These are phyloP conservation scores for Forficula auricularia DNA, from an alignment of 1,140 invertebrate species.

Conservation along the genomic window DNA sequence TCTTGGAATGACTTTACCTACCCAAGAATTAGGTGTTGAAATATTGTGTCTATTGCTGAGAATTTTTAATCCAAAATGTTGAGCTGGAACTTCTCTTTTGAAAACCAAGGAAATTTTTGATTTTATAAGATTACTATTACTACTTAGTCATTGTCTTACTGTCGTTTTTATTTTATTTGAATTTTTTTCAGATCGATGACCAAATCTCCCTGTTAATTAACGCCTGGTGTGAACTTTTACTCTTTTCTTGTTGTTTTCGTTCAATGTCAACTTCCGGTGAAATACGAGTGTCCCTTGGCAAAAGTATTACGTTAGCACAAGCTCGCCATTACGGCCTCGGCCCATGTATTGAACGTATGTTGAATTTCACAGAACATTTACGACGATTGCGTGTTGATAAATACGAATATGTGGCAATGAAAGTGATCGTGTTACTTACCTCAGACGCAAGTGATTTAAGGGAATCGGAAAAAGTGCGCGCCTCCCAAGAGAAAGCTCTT, in stretches of 20 bases:
- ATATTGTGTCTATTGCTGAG: no score
- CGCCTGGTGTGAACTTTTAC: conserved; percentile 88
- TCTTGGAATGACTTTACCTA: no score
- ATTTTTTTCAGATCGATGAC: conserved; percentile 86
- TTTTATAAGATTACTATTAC: no score
- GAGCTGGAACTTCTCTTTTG: no score
- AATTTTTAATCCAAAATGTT: no score
- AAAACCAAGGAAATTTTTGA: no score
- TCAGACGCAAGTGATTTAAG: conserved; percentile 85
- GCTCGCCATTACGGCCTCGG: conserved; percentile 49
- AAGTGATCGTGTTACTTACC: conserved; percentile 81
- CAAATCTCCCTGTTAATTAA: conserved; percentile 92
- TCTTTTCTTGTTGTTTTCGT: conserved; percentile 82
- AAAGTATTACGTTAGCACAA: conserved; percentile 57
- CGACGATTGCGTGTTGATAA: conserved; percentile 77
- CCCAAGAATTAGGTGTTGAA: no score
- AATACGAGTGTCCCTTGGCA: conserved; percentile 59
- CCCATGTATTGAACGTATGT: conserved; percentile 80
- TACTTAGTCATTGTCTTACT: no score
- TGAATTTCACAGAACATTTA: conserved; percentile 85
- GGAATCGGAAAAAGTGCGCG: conserved; percentile 77
- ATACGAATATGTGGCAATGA: conserved; percentile 93
- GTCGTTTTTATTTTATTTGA: no score
- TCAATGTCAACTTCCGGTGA: conserved; percentile 72
- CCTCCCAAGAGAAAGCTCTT: conserved; percentile 82